Evolutionary conservation across 2,797 vertebrate genomes (phyloP).

Genomic region (Semotilus atromaculatus): DNA sequence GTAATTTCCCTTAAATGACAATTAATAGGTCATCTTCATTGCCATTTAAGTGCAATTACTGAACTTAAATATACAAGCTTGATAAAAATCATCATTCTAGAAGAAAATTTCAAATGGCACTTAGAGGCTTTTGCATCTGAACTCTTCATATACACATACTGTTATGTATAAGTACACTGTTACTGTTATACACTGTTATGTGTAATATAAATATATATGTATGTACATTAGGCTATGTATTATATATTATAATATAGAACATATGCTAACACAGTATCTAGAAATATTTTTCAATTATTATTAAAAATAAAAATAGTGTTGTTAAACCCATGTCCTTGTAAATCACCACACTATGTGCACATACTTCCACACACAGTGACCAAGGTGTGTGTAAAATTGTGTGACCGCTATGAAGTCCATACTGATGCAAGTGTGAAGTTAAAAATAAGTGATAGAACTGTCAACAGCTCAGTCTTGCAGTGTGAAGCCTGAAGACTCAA

Average conservation of each 20-base stretch:
- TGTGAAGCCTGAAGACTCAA: conserved; percentile 9
- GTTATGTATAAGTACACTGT: no score
- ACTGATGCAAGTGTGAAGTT: neutral
- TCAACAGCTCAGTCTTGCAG: conserved; percentile 28
- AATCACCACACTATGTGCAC: neutral
- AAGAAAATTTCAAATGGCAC: no score
- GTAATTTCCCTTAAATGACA: no score
- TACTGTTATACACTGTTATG: no score
- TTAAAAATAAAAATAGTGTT: neutral
- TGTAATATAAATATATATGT: no score
- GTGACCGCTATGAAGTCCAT: neutral
- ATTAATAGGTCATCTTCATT: no score
- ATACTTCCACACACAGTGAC: neutral
- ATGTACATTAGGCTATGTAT: neutral
- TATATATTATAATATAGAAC: neutral
- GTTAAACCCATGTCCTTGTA: neutral
- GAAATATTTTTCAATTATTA: neutral
- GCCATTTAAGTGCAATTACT: no score
- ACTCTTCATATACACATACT: no score
- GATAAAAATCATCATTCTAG: no score
- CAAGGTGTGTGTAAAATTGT: neutral
- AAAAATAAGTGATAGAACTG: conserved; percentile 34
- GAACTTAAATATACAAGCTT: no score
- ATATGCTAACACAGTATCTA: neutral
- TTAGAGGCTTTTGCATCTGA: no score